A percentile compares a stretch with the other conserved stretches of the same genome.
These are phyloP conservation scores for Pao palembangensis DNA, from an alignment of 2,113 vertebrate species.

Conservation along the genomic window DNA sequence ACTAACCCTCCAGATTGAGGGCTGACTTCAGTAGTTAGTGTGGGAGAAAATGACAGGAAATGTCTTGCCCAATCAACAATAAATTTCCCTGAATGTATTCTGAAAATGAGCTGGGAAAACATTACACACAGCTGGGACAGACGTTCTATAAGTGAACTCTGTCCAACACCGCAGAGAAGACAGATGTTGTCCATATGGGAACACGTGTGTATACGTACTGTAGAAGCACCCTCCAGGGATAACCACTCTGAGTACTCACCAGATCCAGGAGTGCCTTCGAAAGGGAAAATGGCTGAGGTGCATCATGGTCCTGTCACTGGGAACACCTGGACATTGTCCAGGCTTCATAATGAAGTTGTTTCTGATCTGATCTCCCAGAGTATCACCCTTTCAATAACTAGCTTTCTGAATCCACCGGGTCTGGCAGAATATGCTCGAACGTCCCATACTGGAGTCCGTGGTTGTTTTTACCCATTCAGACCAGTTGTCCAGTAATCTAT, in stretches of 20 bases:
- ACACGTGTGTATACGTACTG: background rate
- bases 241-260: conserved; percentile 77
- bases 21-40: conserved; percentile 55
- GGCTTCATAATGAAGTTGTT: conserved; percentile 68
- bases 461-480: conserved; percentile 35
- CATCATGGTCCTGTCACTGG: conserved; percentile 87
- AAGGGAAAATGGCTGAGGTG: conserved; percentile 92
- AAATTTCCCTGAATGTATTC: conserved; percentile 60
- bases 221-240: background rate
- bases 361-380: conserved; percentile 19
- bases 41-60: conserved; percentile 71
- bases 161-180: conserved; percentile 35
- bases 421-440: conserved; percentile 13
- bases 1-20: conserved; percentile 40
- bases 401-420: conserved; percentile 36
- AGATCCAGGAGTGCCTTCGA: conserved; percentile 99
- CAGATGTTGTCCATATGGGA: background rate
- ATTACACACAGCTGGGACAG: conserved; percentile 16
- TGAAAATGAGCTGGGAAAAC: conserved; percentile 24
- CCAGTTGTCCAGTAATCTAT: conserved; percentile 5
- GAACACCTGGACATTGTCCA: conserved; percentile 72
- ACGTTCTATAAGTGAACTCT: conserved; percentile 21
- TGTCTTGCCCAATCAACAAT: conserved; percentile 64
- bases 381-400: conserved; percentile 33
- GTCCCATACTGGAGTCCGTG: conserved; percentile 48